These are phyloP conservation scores for Ephestia elutella DNA, from an alignment of 1,140 invertebrate species.

Conservation along the genomic window DNA sequence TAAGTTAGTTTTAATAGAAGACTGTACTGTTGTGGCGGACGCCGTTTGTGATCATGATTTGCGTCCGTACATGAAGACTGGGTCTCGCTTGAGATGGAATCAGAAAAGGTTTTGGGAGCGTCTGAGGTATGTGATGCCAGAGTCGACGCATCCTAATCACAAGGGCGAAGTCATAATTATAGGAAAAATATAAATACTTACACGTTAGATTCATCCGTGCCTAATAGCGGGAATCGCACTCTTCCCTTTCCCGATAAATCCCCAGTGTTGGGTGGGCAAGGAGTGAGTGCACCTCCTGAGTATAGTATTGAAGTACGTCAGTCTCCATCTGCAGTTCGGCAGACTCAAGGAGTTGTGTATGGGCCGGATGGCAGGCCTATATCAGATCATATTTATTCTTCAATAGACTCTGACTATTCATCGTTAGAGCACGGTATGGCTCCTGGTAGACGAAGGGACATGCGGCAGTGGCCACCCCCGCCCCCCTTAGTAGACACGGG, in stretches of 20 bases:
- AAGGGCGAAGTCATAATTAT: constrained; percentile 73
- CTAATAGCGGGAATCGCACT: constrained; percentile 74
- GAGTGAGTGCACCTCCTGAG: constrained; percentile 68
- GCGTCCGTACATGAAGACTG: constrained; percentile 89
- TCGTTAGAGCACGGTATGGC: constrained; percentile 70
- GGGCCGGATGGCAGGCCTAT: constrained; percentile 78
- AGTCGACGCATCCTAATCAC: constrained; percentile 59
- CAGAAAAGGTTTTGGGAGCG: constrained; percentile 95
- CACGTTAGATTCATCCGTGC: constrained; percentile 79
- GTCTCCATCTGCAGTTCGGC: constrained; percentile 67
- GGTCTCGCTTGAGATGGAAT: constrained; percentile 87
- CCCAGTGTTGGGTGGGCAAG: constrained; percentile 69
- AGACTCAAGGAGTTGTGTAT: constrained; percentile 63
- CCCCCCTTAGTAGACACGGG: constrained; percentile 62
- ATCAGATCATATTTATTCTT: constrained; percentile 90
- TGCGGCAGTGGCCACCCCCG: constrained; percentile 64
- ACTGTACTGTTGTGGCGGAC: constrained; percentile 82
- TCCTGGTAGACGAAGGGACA: constrained; percentile 58
- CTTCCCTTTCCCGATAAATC: constrained; percentile 69
- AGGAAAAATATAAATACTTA: constrained; percentile 86
- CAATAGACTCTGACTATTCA: constrained; percentile 88
- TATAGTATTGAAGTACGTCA: constrained; percentile 64
- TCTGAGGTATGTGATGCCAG: constrained; percentile 90
- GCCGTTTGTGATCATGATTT: constrained; percentile 91
- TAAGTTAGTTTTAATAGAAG: constrained; percentile 90